Base-by-base conservation (phyloP, 2,797 vertebrate species). In the Hephaestus fuliginosus region DNA sequence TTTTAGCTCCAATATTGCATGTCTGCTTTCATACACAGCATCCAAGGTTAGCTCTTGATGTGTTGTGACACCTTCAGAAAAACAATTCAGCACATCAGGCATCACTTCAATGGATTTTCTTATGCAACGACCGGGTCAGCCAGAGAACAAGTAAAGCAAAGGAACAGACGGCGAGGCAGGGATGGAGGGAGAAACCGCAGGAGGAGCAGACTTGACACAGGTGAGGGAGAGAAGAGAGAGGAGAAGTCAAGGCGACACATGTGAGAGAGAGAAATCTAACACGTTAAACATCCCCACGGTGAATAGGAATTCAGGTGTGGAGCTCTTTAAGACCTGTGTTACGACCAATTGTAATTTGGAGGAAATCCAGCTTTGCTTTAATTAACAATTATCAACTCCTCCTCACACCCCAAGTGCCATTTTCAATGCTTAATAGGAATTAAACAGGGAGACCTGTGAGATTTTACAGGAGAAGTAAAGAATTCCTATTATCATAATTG, bases 321-420 rank as follows among this genome's bases (percentile, higher is more conserved):
- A 62, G 70, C 55, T 70, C 78, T 64, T 83, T 62, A 81, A 80
- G 72, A 71, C 74, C 63, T 1, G 51, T 72, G 84, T 85, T 88
- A 83, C 60, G 28, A 72, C 78, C 41, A n/a, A 79, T 66, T 89
- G 65, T 85, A 80, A 88, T 87, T 88, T 83, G 74, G 78, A 79
- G 53, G 63, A 76, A 83, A 81, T 82, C 63, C 85, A 82, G 30
- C 63, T 49, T 87, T 62, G 39, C 51, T 82, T 86, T 87, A 89
- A 92, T 86, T 78, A 90, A 88, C 82, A 83, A 80, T 83, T 70
- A 82, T 77, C 49, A 85, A 81, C 75, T 75, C 46, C 53, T 80
- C 78, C 66, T 84, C 53, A 81, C 74, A 84, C 70, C 74, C 74
- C 8, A 20, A 81, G 81, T 83, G 82, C 70, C 87, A 79, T 81